Evolutionary conservation across 2,797 vertebrate species (phyloP).

Genomic region (Xenops minutus): DNA sequence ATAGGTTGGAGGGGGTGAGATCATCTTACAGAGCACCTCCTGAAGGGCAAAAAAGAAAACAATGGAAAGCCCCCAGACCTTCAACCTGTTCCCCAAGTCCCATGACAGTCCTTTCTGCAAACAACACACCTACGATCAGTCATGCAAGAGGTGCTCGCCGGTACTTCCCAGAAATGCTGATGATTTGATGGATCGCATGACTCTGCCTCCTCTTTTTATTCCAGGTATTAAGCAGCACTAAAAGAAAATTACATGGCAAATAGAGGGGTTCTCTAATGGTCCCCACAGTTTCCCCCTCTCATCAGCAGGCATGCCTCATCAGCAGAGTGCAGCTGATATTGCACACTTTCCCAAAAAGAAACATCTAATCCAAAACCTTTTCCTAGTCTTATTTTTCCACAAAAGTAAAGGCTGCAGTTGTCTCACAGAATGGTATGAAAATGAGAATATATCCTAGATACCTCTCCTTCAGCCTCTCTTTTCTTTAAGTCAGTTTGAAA

Average conservation of each 20-base stretch:
- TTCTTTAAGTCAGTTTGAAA: neutral
- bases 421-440: neutral
- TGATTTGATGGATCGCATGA: neutral
- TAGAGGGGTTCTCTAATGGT: neutral
- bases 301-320: fast-evolving
- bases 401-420: neutral
- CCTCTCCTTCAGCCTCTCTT: neutral
- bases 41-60: neutral
- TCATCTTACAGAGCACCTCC: neutral
- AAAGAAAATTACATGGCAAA: neutral
- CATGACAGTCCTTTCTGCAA: neutral
- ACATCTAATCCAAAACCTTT: neutral
- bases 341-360: neutral
- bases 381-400: neutral
- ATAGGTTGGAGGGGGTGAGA: neutral
- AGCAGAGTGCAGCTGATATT: neutral
- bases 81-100: neutral
- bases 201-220: conserved; percentile 7
- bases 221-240: neutral
- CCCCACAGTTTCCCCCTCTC: neutral
- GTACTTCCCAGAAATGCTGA: neutral
- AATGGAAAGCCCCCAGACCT: neutral
- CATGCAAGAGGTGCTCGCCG: neutral
- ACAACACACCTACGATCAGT: neutral
- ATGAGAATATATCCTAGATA: conserved; percentile 11